Base-by-base conservation (phyloP, 2,797 vertebrate species). In the Tadarida brasiliensis region DNA sequence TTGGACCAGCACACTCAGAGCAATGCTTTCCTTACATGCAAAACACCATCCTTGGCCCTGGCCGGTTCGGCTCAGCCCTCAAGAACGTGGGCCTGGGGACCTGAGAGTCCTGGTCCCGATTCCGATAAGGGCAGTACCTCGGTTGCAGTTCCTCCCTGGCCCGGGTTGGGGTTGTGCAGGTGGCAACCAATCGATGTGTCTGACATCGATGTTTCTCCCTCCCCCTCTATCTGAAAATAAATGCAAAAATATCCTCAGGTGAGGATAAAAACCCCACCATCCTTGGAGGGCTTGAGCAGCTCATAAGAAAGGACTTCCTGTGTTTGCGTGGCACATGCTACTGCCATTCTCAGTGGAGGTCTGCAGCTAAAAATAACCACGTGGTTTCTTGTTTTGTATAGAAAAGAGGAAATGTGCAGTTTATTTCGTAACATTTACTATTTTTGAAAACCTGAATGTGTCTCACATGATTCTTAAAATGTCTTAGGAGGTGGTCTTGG, bases 291-390 rank as follows among this genome's bases (percentile, higher is more conserved):
- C 8, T 44, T 7, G 63, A 61, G n/a, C 12, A 11, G 28, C 49
- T 28, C 14, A 30, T 39, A 11, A n/a, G 26, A 76, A 33, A 22
- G 26, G 56, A 9, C 10, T 22, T 33, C 65, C 30, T 70, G 59
- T 19, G 59, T 22, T 0, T 12, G 33, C n/a, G 0, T 2, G 7
- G 33, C 39, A 39, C 4, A 4, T 0, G 9, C 12, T 10, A 1
- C 26, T 33, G 12, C 33, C 68, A 24, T 11, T 70, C 68, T 71
- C 17, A n/a, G 71, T 2, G 80, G 39, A 33, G 39, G n/a, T 11
- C 30, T 20, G 24, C 35, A 39, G 20, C 89, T 77, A 12, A 90
- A 85, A 59, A 35, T 57, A 87, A 65, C 44, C 59, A 2, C 1
- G 1, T 16, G 20, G 24, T 83, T 86, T 88, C 80, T 87, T 87